A percentile compares a stretch with the other conserved stretches of the same genome.
Evolutionary conservation across 2,888 invertebrate species (phyloP).

Genomic region (Xylocampa areola): DNA sequence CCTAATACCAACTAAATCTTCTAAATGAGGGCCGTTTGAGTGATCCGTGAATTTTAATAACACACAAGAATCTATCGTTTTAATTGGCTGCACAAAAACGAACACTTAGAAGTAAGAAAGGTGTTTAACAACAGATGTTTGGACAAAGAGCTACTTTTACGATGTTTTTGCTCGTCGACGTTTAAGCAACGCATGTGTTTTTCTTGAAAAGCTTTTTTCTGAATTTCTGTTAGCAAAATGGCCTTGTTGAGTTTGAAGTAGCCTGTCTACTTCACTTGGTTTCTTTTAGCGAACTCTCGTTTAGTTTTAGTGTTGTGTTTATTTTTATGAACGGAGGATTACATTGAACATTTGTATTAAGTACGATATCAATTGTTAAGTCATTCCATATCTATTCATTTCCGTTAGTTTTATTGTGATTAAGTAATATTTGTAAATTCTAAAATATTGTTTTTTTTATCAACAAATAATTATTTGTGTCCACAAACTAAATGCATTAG

Average conservation of each 20-base stretch:
- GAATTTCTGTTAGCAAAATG: conserved; percentile 50
- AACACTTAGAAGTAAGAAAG: conserved; percentile 39
- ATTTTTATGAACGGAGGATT: conserved; percentile 17
- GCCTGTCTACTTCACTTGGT: conserved; percentile 37
- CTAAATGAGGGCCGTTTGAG: conserved; percentile 77
- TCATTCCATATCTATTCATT: too few species aligned
- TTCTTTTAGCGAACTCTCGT: conserved; percentile 33
- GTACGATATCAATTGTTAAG: too few species aligned
- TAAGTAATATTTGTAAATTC: too few species aligned
- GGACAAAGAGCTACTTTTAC: conserved; percentile 54
- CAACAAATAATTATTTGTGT: too few species aligned
- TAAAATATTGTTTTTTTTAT: too few species aligned
- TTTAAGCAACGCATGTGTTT: conserved; percentile 54
- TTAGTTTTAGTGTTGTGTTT: conserved; percentile 29
- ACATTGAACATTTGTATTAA: too few species aligned
- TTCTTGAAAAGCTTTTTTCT: conserved; percentile 55
- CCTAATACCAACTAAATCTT: conserved; percentile 81
- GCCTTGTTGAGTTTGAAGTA: conserved; percentile 48
- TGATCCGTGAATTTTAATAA: conserved; percentile 80
- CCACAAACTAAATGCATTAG: too few species aligned
- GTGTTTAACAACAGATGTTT: conserved; percentile 52
- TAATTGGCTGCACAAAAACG: conserved; percentile 81
- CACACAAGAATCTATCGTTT: conserved; percentile 75
- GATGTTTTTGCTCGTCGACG: conserved; percentile 47
- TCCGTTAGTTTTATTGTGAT: too few species aligned